Conservation (phyloP, 1,140 invertebrate genomes). For the Thaumetopoea pityocampa region DNA sequence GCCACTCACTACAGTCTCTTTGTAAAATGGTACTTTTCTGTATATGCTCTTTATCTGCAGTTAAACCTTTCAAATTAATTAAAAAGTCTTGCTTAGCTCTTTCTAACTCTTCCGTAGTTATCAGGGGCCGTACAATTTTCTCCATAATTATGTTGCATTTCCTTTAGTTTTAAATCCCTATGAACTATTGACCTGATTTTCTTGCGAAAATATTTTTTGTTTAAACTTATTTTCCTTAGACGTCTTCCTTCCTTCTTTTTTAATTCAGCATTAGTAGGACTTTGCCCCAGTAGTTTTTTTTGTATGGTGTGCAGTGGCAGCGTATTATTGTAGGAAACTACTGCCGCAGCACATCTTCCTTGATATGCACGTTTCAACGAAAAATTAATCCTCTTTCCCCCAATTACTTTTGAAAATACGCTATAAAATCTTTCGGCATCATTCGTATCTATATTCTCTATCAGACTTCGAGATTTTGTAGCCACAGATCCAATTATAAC, state of each 20-base stretch:
- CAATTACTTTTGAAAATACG: slow-evolving; percentile 31
- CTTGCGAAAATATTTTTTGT: slow-evolving; percentile 5
- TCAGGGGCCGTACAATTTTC: slow-evolving; percentile 9
- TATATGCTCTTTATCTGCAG: slow-evolving; percentile 22
- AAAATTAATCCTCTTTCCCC: slow-evolving; percentile 35
- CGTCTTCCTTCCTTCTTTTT: slow-evolving; percentile 12
- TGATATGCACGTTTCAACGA: slow-evolving; percentile 16
- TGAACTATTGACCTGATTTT: slow-evolving; percentile 1
- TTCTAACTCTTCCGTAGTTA: slow-evolving; percentile 11
- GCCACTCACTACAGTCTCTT: slow-evolving; percentile 34
- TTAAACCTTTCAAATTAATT: slow-evolving; percentile 16
- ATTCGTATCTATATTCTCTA: slow-evolving; percentile 30
- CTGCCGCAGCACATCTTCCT: slow-evolving; percentile 9
- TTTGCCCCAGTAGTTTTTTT: slow-evolving; percentile 14
- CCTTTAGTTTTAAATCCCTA: neutral
- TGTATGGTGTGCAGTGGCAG: slow-evolving; percentile 1
- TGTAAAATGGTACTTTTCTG: slow-evolving; percentile 33
- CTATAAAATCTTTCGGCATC: slow-evolving; percentile 27
- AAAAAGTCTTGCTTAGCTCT: slow-evolving; percentile 12
- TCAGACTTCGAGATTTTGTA: slow-evolving; percentile 25
- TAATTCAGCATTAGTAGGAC: slow-evolving; percentile 6
- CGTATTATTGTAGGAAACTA: slow-evolving; percentile 24
- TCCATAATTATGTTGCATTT: slow-evolving; percentile 12
- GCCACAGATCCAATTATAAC: slow-evolving; percentile 14
- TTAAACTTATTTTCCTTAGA: slow-evolving; percentile 4